Evolutionary conservation across 1,140 invertebrate species (phyloP).

Genomic region (Rhagoletis zephyria): DNA sequence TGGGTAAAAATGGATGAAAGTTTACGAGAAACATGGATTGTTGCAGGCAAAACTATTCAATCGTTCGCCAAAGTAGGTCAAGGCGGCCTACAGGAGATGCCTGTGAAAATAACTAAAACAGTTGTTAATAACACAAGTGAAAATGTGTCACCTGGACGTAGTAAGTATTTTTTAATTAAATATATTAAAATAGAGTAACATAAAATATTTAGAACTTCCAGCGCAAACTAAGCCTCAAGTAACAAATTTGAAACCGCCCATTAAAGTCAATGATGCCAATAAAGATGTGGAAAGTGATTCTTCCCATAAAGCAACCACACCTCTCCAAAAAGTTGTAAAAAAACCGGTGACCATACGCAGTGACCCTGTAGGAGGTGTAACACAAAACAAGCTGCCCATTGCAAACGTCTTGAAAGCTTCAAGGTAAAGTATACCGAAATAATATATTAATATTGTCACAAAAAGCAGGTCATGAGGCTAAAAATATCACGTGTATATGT

Average conservation of each 20-base stretch:
- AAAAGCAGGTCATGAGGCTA: no score
- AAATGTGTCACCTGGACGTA: constrained; percentile 48
- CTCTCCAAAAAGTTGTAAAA: constrained; percentile 52
- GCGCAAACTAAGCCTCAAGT: constrained; percentile 57
- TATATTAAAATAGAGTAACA: not conserved
- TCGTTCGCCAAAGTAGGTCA: constrained; percentile 77
- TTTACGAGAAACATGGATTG: constrained; percentile 83
- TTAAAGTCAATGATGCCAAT: constrained; percentile 18
- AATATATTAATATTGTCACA: no score
- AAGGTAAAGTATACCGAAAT: not conserved
- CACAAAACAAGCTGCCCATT: constrained; percentile 11
- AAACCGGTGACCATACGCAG: constrained; percentile 32
- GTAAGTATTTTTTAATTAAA: constrained; percentile 40
- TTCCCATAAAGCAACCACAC: constrained; percentile 41
- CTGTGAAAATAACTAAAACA: constrained; percentile 73
- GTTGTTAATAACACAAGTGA: constrained; percentile 67
- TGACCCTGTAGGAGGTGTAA: constrained; percentile 15
- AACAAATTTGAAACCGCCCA: constrained; percentile 55
- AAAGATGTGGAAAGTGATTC: constrained; percentile 43
- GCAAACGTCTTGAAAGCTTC: constrained; percentile 13
- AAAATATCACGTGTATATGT: not conserved
- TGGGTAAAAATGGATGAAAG: constrained; percentile 85
- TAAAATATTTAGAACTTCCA: constrained; percentile 54
- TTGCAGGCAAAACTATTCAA: constrained; percentile 84
- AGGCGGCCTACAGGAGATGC: constrained; percentile 71